Conservation (phyloP, 1,140 invertebrate species). For the Bombyx mori region ASM3026992v2 NC_085129.1:17231001-17231500, state of each 20-base stretch:
- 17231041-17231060: too few relatives aligned
- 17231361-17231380: conserved; percentile 48
- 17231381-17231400: conserved; percentile 45
- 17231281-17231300: conserved; percentile 22
- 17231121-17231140: conserved; percentile 87
- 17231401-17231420: conserved; percentile 46
- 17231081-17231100: conserved; percentile 82
- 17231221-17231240: conserved; percentile 93
- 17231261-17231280: conserved; percentile 57
- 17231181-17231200: conserved; percentile 90
- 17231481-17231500: conserved; percentile 31
- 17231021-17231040: too few relatives aligned
- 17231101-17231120: conserved; percentile 79
- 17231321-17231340: conserved; percentile 12
- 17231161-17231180: conserved; percentile 90
- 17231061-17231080: conserved; percentile 25
- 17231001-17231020: too few relatives aligned
- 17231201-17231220: conserved; percentile 85
- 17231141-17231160: conserved; percentile 88
- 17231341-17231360: conserved; percentile 33
- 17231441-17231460: conserved; percentile 57
- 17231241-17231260: conserved; percentile 78
- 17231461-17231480: conserved; percentile 47
- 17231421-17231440: conserved; percentile 34
- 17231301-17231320: conserved; percentile 2